These are phyloP conservation scores for Hymenopus coronatus DNA, from an alignment of 2,888 invertebrate species.

Conservation along the genomic window DNA sequence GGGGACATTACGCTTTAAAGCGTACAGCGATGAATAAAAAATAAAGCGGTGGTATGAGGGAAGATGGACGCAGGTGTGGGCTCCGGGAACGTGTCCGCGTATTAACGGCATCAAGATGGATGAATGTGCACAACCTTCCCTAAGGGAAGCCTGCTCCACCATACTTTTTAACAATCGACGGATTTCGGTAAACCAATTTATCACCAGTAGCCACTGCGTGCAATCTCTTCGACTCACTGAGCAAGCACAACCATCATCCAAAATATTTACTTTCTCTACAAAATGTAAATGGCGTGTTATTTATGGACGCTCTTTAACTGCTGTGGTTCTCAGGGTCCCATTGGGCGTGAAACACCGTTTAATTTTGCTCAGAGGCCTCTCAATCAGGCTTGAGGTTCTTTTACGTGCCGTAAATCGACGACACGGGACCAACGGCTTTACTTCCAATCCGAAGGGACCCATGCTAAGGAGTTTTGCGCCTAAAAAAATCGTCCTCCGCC, in stretches of 20 bases:
- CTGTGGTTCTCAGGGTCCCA: too few species aligned
- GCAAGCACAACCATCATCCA: neutral
- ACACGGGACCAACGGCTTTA: too few species aligned
- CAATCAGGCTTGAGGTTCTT: too few species aligned
- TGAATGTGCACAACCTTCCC: neutral
- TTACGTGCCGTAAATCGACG: too few species aligned
- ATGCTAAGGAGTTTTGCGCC: too few species aligned
- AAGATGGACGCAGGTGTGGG: conserved; percentile 6
- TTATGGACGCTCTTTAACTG: too few species aligned
- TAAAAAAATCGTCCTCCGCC: too few species aligned
- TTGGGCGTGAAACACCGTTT: too few species aligned
- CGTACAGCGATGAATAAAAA: conserved; percentile 6
- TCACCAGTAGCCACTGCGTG: neutral
- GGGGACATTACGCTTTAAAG: neutral
- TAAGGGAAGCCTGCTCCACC: neutral
- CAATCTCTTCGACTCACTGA: neutral
- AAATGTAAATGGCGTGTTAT: too few species aligned
- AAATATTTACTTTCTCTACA: too few species aligned
- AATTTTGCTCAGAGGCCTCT: too few species aligned
- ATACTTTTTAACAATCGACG: conserved; percentile 12
- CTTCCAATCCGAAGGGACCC: too few species aligned
- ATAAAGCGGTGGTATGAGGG: neutral
- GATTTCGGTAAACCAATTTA: conserved; percentile 11
- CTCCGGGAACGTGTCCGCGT: neutral
- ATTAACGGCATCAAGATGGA: conserved; percentile 10